Evolutionary conservation across 2,888 invertebrate genomes (phyloP).

Genomic region (Drosophila limbata): DNA sequence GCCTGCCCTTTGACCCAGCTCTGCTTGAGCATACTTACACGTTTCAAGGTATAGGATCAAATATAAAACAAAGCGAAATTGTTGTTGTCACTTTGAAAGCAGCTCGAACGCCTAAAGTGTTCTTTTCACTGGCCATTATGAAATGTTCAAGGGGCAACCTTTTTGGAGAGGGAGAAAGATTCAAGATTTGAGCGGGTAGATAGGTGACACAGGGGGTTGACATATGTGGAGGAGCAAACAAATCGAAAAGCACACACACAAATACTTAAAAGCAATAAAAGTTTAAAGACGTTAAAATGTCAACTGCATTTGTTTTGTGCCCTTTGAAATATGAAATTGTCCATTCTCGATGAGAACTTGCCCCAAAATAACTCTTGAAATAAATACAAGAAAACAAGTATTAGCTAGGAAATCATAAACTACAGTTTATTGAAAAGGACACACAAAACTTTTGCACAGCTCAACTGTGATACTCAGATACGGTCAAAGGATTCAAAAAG

Average conservation of each 20-base stretch:
- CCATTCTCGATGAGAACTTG: constrained; percentile 23
- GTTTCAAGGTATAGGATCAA: constrained; percentile 58
- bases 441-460: constrained; percentile 37
- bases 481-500: constrained; percentile 26
- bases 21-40: constrained; percentile 14
- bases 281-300: constrained; percentile 76
- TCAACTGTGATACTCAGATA: constrained; percentile 16
- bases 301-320: constrained; percentile 69
- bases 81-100: constrained; percentile 72
- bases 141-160: constrained; percentile 57
- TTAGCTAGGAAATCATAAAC: constrained; percentile 57
- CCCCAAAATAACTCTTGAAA: constrained; percentile 43
- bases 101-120: constrained; percentile 66
- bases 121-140: constrained; percentile 67
- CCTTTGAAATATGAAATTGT: constrained; percentile 78
- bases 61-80: constrained; percentile 63
- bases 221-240: constrained; percentile 45
- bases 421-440: constrained; percentile 56
- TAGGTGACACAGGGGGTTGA: background rate
- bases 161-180: constrained; percentile 27
- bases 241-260: constrained; percentile 54
- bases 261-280: constrained; percentile 64
- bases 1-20: background rate
- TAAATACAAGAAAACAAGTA: constrained; percentile 22
- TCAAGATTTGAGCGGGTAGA: background rate